Evolutionary conservation across 2,113 vertebrate species (phyloP).

Genomic region (Mormoops blainvillei): DNA sequence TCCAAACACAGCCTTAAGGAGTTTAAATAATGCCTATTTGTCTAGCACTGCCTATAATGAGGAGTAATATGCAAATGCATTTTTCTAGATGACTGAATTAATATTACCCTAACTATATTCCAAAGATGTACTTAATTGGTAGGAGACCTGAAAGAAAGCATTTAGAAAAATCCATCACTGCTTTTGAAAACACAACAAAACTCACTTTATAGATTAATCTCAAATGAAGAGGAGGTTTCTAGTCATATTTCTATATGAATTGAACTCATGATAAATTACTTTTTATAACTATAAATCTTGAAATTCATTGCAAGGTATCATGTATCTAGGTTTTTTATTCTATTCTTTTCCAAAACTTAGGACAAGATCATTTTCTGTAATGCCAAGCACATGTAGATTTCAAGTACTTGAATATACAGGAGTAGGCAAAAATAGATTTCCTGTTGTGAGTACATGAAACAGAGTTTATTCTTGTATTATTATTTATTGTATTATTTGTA

Average conservation of each 20-base stretch:
- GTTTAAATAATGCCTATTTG: background rate
- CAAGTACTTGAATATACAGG: background rate
- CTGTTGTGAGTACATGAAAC: background rate
- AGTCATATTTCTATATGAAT: background rate
- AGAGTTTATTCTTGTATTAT: background rate
- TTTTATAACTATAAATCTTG: constrained; percentile 17
- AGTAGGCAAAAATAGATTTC: background rate
- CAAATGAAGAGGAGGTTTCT: background rate
- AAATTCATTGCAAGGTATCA: background rate
- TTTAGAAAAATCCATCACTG: background rate
- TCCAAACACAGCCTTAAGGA: background rate
- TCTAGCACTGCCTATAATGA: background rate
- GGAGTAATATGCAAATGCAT: background rate
- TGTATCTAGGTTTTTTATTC: background rate
- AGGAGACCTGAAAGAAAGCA: background rate
- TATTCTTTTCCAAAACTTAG: constrained; percentile 4
- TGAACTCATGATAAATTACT: background rate
- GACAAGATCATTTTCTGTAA: background rate
- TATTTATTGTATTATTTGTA: background rate
- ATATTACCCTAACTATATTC: background rate
- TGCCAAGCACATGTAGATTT: background rate
- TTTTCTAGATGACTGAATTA: constrained; percentile 2
- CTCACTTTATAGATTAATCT: constrained; percentile 7
- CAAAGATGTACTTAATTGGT: background rate
- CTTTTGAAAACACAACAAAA: constrained; percentile 36